A percentile compares a stretch with the other conserved stretches of the same genome.
phyloP scores from a whole-genome alignment of 2,113 vertebrate species.

The Colossoma macropomum region DNA sequence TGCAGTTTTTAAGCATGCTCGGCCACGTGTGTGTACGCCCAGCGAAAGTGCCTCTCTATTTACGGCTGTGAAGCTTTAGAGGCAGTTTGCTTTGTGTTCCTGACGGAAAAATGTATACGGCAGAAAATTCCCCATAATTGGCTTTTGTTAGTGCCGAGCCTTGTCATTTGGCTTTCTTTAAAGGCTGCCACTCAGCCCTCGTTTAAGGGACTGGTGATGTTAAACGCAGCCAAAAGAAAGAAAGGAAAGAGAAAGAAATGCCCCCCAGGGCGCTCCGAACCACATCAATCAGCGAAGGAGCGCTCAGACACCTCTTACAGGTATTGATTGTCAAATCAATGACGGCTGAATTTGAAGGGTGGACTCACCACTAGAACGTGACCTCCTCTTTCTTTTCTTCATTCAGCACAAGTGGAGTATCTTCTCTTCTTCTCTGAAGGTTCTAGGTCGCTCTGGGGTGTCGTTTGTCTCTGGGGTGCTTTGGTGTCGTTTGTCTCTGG shows the following conservation, averaged over 20 bases:
- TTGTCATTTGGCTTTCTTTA: constrained; percentile 66
- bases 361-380: constrained; percentile 31
- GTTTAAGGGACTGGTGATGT: constrained; percentile 55
- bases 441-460: background rate
- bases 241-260: constrained; percentile 10
- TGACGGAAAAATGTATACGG: constrained; percentile 65
- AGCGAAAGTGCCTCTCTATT: constrained; percentile 62
- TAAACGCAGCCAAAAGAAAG: constrained; percentile 46
- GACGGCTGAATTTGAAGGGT: constrained; percentile 32
- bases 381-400: constrained; percentile 31
- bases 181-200: constrained; percentile 51
- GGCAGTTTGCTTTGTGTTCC: constrained; percentile 65
- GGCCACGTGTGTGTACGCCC: constrained; percentile 3
- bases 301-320: background rate
- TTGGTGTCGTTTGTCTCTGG: too few species aligned
- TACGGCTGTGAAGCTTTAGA: constrained; percentile 58
- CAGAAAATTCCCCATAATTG: constrained; percentile 70
- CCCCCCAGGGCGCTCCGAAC: constrained; percentile 8
- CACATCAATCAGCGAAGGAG: constrained; percentile 42
- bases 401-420: background rate
- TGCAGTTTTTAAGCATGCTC: constrained; percentile 63
- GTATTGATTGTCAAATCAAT: constrained; percentile 56
- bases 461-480: too few species aligned
- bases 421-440: background rate
- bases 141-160: constrained; percentile 62